These are phyloP conservation scores for Prunella strophiata DNA, from an alignment of 2,797 vertebrate genomes.

Conservation along the genomic window DNA sequence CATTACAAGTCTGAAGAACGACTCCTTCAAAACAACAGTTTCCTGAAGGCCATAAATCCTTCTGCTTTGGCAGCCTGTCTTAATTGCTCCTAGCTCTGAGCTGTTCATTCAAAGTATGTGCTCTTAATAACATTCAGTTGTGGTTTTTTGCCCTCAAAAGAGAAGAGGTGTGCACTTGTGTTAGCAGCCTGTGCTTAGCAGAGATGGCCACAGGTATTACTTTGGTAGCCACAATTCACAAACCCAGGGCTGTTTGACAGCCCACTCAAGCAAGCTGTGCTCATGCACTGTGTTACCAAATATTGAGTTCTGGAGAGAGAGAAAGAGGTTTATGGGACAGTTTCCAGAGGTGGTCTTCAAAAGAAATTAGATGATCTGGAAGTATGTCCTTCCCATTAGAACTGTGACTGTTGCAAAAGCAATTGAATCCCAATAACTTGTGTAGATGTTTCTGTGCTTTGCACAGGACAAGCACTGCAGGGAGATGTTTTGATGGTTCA, in stretches of 20 bases:
- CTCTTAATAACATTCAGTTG: neutral
- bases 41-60: slow-evolving; percentile 43
- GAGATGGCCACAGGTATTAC: fast-evolving
- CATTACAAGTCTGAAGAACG: slow-evolving; percentile 12
- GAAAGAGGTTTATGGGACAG: neutral
- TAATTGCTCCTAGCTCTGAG: slow-evolving; percentile 33
- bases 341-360: neutral
- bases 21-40: neutral
- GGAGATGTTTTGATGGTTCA: neutral
- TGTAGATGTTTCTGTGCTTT: neutral
- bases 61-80: neutral
- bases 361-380: neutral
- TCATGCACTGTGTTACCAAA: neutral
- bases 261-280: neutral
- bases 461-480: neutral
- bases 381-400: neutral
- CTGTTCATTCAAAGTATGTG: neutral
- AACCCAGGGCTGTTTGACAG: neutral
- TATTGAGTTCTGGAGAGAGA: neutral
- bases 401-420: neutral
- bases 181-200: neutral
- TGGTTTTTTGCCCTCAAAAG: neutral
- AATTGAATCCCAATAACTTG: neutral
- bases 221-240: neutral
- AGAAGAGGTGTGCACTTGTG: neutral